Evolutionary conservation across 2,113 vertebrate genomes (phyloP).

Genomic region (Dicerorhinus sumatrensis): DNA sequence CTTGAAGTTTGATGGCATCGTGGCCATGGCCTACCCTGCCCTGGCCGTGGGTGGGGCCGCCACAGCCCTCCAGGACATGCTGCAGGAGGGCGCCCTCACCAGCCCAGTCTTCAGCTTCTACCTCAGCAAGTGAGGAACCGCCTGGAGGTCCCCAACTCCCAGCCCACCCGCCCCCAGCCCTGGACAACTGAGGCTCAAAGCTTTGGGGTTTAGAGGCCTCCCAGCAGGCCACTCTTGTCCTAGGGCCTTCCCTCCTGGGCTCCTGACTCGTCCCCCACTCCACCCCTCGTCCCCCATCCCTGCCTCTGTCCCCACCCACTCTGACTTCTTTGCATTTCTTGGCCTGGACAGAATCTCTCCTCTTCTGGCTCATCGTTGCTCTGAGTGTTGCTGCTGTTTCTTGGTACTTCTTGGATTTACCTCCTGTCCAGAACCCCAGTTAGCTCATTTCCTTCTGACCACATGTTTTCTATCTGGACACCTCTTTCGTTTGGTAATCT

Average conservation of each 20-base stretch:
- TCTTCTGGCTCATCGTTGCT: not conserved
- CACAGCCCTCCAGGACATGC: slow-evolving; percentile 82
- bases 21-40: slow-evolving; percentile 84
- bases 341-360: not conserved
- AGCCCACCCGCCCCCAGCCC: fast-evolving
- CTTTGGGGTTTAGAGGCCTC: not conserved
- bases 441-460: not conserved
- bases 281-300: fast-evolving
- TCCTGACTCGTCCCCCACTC: no score
- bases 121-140: slow-evolving; percentile 80
- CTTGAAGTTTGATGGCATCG: slow-evolving; percentile 84
- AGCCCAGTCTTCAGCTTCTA: slow-evolving; percentile 85
- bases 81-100: slow-evolving; percentile 76
- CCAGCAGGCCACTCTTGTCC: not conserved
- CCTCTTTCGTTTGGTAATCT: not conserved
- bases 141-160: fast-evolving
- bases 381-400: not conserved
- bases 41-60: slow-evolving; percentile 69
- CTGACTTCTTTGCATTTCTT: not conserved
- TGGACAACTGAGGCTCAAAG: not conserved
- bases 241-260: not conserved
- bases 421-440: not conserved
- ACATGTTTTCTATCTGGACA: not conserved
- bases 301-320: not conserved
- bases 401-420: not conserved